Percentiles rank a stretch among this genome's conserved stretches.
Evolutionary conservation across 2,797 vertebrate genomes (phyloP).

Genomic region (Acridotheres tristis): DNA sequence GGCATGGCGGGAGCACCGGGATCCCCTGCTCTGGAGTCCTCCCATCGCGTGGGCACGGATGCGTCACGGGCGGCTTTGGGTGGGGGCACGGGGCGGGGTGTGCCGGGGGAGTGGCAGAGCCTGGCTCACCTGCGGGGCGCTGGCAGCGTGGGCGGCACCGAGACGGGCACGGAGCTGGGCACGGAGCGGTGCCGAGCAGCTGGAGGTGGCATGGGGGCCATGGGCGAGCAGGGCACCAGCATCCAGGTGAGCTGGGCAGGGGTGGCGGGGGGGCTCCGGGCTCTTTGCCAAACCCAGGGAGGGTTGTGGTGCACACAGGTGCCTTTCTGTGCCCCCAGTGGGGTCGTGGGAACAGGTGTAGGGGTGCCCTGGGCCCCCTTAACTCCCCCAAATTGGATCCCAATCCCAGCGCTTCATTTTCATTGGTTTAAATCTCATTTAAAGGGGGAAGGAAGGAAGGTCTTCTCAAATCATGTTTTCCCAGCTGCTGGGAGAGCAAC

Average conservation of each 20-base stretch:
- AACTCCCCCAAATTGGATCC: background rate
- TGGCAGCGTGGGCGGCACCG: background rate
- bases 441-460: background rate
- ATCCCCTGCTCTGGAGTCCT: background rate
- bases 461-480: conserved; percentile 38
- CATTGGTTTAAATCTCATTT: background rate
- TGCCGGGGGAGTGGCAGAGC: background rate
- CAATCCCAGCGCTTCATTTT: background rate
- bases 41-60: background rate
- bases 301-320: background rate
- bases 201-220: background rate
- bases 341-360: background rate
- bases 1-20: fast-evolving
- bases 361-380: background rate
- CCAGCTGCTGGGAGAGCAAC: conserved; percentile 26
- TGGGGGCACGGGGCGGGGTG: background rate
- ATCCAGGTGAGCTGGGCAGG: background rate
- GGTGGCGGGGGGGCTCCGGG: fast-evolving
- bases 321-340: background rate
- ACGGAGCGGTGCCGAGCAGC: background rate
- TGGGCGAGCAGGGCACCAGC: background rate
- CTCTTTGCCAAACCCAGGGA: fast-evolving
- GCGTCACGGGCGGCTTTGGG: background rate
- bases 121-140: background rate
- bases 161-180: background rate